phyloP scores from a whole-genome alignment of 2,888 invertebrate genomes.

The Choristoneura rosaceana region DNA sequence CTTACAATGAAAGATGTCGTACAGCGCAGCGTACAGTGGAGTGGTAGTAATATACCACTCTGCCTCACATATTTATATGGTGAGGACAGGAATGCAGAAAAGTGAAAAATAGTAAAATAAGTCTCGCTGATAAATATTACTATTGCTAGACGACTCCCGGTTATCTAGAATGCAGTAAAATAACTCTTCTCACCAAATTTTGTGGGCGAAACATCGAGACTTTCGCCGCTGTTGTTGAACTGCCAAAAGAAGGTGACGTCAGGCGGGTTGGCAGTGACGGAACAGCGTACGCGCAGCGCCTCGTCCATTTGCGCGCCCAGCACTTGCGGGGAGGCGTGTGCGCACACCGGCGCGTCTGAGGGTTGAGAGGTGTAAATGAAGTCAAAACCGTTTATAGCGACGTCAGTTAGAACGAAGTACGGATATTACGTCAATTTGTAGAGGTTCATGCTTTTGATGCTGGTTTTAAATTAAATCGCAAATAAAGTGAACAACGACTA shows the following conservation, averaged over 20 bases:
- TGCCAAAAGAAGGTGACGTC: constrained; percentile 95
- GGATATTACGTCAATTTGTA: no score
- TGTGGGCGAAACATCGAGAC: constrained; percentile 91
- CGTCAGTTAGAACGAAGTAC: no score
- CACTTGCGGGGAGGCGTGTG: constrained; percentile 89
- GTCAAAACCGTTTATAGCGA: no score
- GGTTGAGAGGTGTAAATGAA: not conserved
- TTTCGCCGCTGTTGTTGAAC: constrained; percentile 95
- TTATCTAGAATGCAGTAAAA: not conserved
- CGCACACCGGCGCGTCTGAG: constrained; percentile 93
- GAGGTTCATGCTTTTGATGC: no score
- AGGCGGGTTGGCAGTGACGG: constrained; percentile 94
- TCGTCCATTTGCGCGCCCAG: constrained; percentile 95
- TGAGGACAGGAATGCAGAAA: not conserved
- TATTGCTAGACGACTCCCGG: no score
- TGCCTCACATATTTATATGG: not conserved
- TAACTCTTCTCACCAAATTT: constrained; percentile 74
- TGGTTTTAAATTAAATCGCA: no score
- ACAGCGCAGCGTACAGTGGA: not conserved
- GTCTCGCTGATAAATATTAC: no score
- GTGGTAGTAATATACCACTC: not conserved
- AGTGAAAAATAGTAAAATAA: not conserved
- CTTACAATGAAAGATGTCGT: not conserved
- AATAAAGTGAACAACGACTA: no score
- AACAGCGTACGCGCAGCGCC: constrained; percentile 91